These are phyloP conservation scores for Antechinus flavipes DNA, from an alignment of 2,113 vertebrate genomes.

Conservation along the genomic window DNA sequence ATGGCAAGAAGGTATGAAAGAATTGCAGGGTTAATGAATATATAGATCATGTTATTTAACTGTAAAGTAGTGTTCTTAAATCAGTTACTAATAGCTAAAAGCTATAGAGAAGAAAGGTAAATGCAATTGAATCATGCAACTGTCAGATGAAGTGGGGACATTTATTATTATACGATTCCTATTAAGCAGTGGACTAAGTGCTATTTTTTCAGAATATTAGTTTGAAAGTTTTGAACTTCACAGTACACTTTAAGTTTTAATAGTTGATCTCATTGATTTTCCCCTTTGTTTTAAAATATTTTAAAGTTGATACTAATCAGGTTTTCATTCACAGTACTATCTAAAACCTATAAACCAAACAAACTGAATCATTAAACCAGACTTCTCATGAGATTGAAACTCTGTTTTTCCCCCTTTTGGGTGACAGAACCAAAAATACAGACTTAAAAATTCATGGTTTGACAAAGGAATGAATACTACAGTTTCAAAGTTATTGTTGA, in stretches of 20 bases:
- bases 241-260: constrained; percentile 7
- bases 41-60: not conserved
- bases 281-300: not conserved
- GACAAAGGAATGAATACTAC: not conserved
- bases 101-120: not conserved
- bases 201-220: constrained; percentile 5
- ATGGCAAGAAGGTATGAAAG: not conserved
- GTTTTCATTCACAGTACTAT: not conserved
- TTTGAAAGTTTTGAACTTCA: not conserved
- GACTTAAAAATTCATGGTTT: not conserved
- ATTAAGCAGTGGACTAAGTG: constrained; percentile 14
- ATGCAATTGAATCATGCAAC: not conserved
- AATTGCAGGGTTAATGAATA: not conserved
- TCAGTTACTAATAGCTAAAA: not conserved
- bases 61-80: not conserved
- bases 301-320: constrained; percentile 24
- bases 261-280: constrained; percentile 25
- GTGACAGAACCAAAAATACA: not conserved
- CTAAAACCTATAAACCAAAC: constrained; percentile 30
- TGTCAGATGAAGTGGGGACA: not conserved
- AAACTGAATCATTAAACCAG: constrained; percentile 19
- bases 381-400: constrained; percentile 38
- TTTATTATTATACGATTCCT: not conserved
- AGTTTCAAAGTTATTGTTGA: not conserved
- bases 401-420: constrained; percentile 11